phyloP scores from a whole-genome alignment of 2,797 vertebrate genomes.

The Carcharodon carcharias region DNA sequence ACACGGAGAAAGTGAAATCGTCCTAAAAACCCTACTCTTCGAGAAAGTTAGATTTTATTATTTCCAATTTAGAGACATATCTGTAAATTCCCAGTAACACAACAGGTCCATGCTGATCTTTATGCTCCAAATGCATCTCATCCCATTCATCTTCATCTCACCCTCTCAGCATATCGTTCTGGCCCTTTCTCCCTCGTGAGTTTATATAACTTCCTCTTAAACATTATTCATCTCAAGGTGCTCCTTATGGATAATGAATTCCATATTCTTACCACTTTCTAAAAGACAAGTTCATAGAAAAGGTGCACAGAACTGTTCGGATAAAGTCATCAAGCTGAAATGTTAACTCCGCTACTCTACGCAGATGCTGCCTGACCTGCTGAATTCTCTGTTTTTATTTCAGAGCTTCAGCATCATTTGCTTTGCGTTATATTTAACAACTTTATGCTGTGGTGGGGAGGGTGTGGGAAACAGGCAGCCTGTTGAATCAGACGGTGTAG shows the following conservation, averaged over 20 bases:
- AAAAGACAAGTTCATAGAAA: background rate
- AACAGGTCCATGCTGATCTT: background rate
- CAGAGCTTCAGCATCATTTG: background rate
- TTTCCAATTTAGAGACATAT: background rate
- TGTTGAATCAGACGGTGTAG: too few species aligned
- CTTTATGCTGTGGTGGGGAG: too few species aligned
- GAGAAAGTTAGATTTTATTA: background rate
- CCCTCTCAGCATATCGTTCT: background rate
- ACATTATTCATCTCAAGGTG: background rate
- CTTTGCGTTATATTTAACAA: background rate
- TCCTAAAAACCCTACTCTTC: background rate
- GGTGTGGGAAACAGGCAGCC: too few species aligned
- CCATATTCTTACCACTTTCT: background rate
- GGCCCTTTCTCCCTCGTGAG: background rate
- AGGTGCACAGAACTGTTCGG: background rate
- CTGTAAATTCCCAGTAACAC: background rate
- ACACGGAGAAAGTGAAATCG: background rate
- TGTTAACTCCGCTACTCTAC: too few species aligned
- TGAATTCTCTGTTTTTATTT: background rate
- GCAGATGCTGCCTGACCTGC: background rate
- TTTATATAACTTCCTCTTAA: background rate
- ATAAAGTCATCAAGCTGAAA: too few species aligned
- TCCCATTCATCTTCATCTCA: background rate
- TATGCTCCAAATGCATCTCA: background rate
- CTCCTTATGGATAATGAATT: background rate